Evolutionary conservation across 92 coral and sea anemone species (phyloP).

Genomic region (Actinernus sp.): DNA sequence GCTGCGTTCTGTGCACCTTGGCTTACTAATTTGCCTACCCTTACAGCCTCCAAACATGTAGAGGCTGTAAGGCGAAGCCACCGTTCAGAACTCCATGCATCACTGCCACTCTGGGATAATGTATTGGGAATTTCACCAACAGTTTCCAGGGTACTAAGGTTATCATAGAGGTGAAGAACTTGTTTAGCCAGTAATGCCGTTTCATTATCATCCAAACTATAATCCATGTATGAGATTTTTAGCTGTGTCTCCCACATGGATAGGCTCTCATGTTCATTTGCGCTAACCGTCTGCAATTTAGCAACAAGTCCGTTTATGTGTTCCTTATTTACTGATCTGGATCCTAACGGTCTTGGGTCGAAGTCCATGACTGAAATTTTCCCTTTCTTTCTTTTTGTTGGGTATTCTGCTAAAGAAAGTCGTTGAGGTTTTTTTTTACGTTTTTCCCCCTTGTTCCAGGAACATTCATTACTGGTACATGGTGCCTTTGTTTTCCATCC

Average conservation of each 20-base stretch:
- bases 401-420: constrained; percentile 20
- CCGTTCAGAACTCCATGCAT: constrained; percentile 33
- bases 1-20: constrained; percentile 17
- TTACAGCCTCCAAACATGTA: constrained; percentile 34
- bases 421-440: constrained; percentile 20
- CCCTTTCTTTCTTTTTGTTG: constrained; percentile 4
- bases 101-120: constrained; percentile 9
- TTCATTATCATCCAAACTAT: background rate
- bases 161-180: background rate
- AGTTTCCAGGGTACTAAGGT: background rate
- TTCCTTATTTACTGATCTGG: constrained; percentile 7
- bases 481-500: constrained; percentile 2
- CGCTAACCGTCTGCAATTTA: background rate
- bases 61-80: constrained; percentile 42
- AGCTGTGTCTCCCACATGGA: constrained; percentile 50
- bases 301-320: constrained; percentile 23
- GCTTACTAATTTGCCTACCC: constrained; percentile 12
- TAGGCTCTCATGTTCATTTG: constrained; percentile 8
- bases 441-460: constrained; percentile 52
- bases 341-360: constrained; percentile 35
- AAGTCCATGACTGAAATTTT: constrained; percentile 12
- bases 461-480: constrained; percentile 35
- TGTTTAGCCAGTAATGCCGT: background rate
- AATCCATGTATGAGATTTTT: constrained; percentile 4
- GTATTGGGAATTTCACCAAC: background rate